These are phyloP conservation scores for Alosa sapidissima DNA, from an alignment of 2,797 vertebrate species.

Conservation along the genomic window DNA sequence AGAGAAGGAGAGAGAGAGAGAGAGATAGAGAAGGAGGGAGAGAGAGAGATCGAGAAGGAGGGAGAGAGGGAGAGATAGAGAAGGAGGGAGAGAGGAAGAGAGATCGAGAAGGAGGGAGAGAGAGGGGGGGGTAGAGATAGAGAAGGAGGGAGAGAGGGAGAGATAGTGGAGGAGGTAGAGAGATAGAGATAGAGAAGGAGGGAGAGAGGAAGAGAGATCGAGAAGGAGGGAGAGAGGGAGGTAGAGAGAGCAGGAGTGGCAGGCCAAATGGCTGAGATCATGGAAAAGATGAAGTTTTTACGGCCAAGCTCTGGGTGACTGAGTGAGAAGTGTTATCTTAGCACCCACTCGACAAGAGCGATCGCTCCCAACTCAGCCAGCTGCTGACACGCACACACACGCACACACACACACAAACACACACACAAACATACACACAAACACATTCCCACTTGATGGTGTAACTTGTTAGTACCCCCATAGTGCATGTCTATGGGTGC, in stretches of 20 bases:
- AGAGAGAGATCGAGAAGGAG: no score
- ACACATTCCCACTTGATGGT: slow-evolving; percentile 17
- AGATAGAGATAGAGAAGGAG: slow-evolving; percentile 37
- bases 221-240: slow-evolving; percentile 34
- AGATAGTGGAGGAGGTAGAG: slow-evolving; percentile 36
- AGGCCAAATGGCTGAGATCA: slow-evolving; percentile 45
- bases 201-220: slow-evolving; percentile 37
- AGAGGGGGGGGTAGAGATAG: slow-evolving; percentile 37
- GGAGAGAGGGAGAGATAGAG: no score
- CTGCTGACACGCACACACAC: neutral
- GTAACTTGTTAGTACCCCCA: slow-evolving; percentile 2
- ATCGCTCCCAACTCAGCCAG: neutral
- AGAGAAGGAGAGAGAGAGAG: no score
- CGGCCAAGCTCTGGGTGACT: slow-evolving; percentile 4
- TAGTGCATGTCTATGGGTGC: neutral
- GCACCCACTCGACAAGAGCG: slow-evolving; percentile 40
- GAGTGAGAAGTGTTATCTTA: slow-evolving; percentile 48
- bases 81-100: neutral
- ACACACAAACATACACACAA: neutral
- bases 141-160: slow-evolving; percentile 36
- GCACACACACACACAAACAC: neutral
- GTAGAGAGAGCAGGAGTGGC: neutral
- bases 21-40: no score
- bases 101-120: slow-evolving; percentile 22
- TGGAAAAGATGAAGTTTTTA: slow-evolving; percentile 38